Evolutionary conservation across 1,140 invertebrate species (phyloP), one percentile per base, ranked within the genome.

Genomic region (Physella acuta): DNA sequence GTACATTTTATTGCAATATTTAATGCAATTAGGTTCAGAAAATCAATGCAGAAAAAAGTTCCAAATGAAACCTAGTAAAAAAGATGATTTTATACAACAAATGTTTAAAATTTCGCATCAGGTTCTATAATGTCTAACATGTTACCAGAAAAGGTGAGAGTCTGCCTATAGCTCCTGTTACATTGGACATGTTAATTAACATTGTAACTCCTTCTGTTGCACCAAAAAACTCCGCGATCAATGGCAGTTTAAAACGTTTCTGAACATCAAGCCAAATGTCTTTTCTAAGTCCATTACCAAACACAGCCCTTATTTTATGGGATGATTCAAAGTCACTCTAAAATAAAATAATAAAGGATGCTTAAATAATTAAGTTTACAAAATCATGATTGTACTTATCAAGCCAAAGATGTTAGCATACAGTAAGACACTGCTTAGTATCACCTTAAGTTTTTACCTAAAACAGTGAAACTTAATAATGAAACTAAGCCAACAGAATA

Each of bases 151-250:
- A 28, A 5, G 77, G 77, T 14, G 78, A 80, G 30, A 73, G 71
- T 56, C 78, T 44, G 31, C 78, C 78, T 31, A 78, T 49, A 37
- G 74, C 71, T 1, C 78, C 78, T 30, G 66, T 49, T 70, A 65
- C 73, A 26, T 77, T 74, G 20, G 61, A 44, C 64, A 44, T 51
- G 78, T 80, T 76, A 78, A 70, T 20, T 84, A 93, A 93, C 82
- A 94, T 95, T 49, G 93, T 92, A 81, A 96, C 97, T 71, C 95
- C 94, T 88, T 98, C 95, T 0, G 95, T 98, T 5, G 95, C 94
- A 17, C 94, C 95, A 82, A 97, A 98, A 86, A 98, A 95, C 84
- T 98, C 96, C 0, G 88, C 89, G 30, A 98, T 92, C 66, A 89
- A 84, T 4, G 89, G 87, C 71, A 98, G 94, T 55, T 91, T 90